These are phyloP conservation scores for Kryphioiulus occultus DNA, from an alignment of 2,888 invertebrate species.

Conservation along the genomic window DNA sequence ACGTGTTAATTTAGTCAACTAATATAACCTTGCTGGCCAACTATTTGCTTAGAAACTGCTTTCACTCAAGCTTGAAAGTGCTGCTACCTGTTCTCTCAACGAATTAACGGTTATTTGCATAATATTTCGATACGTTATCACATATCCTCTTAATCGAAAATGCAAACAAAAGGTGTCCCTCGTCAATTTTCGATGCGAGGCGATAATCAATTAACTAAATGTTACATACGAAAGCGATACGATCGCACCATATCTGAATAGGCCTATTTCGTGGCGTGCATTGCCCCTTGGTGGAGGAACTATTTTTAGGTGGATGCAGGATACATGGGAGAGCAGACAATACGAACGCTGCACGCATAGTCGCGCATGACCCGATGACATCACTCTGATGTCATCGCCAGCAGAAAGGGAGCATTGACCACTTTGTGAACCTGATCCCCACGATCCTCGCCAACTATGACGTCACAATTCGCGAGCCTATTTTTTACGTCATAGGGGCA, in stretches of 20 bases:
- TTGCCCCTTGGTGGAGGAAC: neutral
- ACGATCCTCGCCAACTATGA: neutral
- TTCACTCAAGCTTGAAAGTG: neutral
- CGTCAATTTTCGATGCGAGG: neutral
- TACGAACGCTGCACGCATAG: neutral
- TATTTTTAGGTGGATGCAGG: conserved; percentile 27
- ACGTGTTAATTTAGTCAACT: no score
- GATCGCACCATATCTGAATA: neutral
- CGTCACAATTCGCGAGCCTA: neutral
- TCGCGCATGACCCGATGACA: neutral
- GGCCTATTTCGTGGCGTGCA: neutral
- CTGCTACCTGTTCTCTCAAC: neutral
- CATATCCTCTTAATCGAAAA: neutral
- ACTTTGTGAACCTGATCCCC: neutral
- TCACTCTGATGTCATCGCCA: neutral
- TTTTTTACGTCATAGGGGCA: neutral
- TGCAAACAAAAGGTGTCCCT: neutral
- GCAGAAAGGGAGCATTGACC: neutral
- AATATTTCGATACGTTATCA: neutral
- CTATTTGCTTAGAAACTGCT: neutral
- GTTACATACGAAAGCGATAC: neutral
- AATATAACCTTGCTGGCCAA: neutral
- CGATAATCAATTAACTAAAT: neutral
- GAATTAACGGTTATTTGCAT: neutral
- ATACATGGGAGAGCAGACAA: neutral